These are phyloP conservation scores for Chouioia cunea DNA, from an alignment of 2,888 invertebrate genomes.

Conservation along the genomic window DNA sequence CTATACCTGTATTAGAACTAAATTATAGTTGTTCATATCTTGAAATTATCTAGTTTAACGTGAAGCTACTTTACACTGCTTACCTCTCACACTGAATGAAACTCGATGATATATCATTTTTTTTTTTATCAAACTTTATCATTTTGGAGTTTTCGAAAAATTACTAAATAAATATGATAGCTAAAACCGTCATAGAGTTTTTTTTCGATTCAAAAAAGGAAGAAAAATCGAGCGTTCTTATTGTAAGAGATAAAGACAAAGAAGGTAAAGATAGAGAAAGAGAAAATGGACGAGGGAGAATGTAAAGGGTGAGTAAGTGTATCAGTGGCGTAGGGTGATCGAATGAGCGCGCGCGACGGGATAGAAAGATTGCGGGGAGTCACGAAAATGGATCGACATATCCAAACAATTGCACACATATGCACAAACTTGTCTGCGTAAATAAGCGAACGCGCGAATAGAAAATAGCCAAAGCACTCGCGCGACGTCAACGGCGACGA, in stretches of 20 bases:
- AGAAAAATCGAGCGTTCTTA: not conserved
- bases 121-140: not conserved
- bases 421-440: constrained; percentile 60
- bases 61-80: too few relatives aligned
- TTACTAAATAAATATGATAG: too few relatives aligned
- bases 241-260: too few relatives aligned
- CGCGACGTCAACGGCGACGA: constrained; percentile 47
- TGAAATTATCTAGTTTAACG: constrained; percentile 19
- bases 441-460: constrained; percentile 60
- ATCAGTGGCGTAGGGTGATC: constrained; percentile 11
- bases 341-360: constrained; percentile 10
- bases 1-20: constrained; percentile 55
- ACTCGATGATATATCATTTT: too few relatives aligned
- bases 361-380: constrained; percentile 31
- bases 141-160: too few relatives aligned
- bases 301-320: too few relatives aligned
- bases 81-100: too few relatives aligned
- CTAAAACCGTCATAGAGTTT: too few relatives aligned
- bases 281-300: not conserved
- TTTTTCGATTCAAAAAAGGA: not conserved
- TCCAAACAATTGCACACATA: constrained; percentile 61
- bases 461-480: constrained; percentile 47
- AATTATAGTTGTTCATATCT: constrained; percentile 42
- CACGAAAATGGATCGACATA: constrained; percentile 62
- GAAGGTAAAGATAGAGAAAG: too few relatives aligned